phyloP scores from a whole-genome alignment of 2,797 vertebrate genomes.

The Crocidura indochinensis region DNA sequence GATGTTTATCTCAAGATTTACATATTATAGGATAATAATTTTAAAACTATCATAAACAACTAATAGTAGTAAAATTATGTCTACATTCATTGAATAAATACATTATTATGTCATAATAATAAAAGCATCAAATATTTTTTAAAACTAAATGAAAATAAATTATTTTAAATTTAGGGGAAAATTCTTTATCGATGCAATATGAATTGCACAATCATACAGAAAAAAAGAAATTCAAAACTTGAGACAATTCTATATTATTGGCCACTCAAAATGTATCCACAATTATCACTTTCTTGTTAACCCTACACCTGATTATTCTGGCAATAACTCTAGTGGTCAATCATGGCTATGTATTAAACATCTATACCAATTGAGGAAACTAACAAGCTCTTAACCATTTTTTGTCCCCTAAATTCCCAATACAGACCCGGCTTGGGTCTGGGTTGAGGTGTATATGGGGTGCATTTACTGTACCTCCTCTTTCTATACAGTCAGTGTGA shows the following conservation, averaged over 20 bases:
- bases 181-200: neutral
- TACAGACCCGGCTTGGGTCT: too few relatives aligned
- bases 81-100: neutral
- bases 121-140: slow-evolving; percentile 40
- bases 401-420: too few relatives aligned
- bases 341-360: neutral
- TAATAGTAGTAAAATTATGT: slow-evolving; percentile 2
- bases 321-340: neutral
- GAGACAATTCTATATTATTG: slow-evolving; percentile 6
- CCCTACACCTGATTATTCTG: neutral
- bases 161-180: neutral
- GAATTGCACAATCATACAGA: neutral
- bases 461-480: too few relatives aligned
- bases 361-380: neutral
- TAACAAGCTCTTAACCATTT: neutral
- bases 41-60: neutral
- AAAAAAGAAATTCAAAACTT: slow-evolving; percentile 13
- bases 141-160: neutral
- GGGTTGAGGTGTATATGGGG: too few relatives aligned
- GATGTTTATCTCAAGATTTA: neutral
- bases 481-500: too few relatives aligned
- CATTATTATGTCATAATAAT: neutral
- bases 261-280: neutral
- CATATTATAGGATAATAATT: neutral
- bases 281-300: neutral